phyloP scores from a whole-genome alignment of 2,888 invertebrate genomes.

The Drepanosiphum platanoidis region DNA sequence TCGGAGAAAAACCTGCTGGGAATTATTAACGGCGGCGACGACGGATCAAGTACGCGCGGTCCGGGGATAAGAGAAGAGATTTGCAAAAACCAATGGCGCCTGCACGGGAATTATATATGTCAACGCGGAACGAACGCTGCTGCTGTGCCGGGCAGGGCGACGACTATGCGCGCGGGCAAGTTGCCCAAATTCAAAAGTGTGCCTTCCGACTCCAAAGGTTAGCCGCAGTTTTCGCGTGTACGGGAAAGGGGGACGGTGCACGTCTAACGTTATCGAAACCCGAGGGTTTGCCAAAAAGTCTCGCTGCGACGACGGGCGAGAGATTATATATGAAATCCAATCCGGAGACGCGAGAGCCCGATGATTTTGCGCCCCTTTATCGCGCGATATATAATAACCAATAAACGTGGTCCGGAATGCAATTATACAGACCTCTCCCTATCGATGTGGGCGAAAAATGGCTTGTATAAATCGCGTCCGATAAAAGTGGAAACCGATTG shows the following conservation, averaged over 20 bases:
- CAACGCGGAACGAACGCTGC: neutral
- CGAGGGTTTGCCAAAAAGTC: slow-evolving; percentile 24
- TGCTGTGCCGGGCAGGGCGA: neutral
- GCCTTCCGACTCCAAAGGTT: neutral
- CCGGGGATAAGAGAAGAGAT: slow-evolving; percentile 14
- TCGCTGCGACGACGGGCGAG: neutral
- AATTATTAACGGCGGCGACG: neutral
- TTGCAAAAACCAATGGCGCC: slow-evolving; percentile 23
- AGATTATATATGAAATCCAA: neutral
- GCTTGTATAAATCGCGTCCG: neutral
- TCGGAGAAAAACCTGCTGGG: neutral
- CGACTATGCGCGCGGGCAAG: slow-evolving; percentile 25
- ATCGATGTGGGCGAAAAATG: neutral
- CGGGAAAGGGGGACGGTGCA: neutral
- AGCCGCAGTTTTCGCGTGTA: neutral
- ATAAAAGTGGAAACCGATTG: neutral
- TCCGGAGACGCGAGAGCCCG: neutral
- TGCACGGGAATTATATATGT: neutral
- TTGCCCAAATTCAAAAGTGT: slow-evolving; percentile 28
- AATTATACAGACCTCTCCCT: neutral
- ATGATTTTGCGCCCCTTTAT: neutral
- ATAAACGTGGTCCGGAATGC: neutral
- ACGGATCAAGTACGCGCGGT: neutral
- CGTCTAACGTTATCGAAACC: slow-evolving; percentile 16
- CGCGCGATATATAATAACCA: neutral